Percentiles rank a stretch among this genome's conserved stretches.
These are phyloP conservation scores for Serilophus lunatus DNA, from an alignment of 2,113 vertebrate genomes.

Conservation along the genomic window DNA sequence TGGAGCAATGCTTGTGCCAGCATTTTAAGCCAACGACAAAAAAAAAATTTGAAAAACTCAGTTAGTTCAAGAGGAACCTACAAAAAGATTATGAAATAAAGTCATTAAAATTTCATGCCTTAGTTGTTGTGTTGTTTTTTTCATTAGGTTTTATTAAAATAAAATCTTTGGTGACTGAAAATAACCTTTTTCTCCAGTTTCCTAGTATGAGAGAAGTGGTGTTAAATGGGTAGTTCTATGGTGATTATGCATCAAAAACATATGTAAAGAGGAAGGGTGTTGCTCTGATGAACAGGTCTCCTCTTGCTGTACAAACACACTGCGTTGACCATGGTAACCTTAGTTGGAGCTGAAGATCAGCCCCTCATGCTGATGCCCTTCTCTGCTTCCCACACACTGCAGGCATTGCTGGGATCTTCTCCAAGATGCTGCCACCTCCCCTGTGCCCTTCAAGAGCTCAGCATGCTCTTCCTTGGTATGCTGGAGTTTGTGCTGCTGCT, in stretches of 20 bases:
- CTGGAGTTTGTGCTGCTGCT: background rate
- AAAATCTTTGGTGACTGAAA: background rate
- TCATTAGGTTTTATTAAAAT: background rate
- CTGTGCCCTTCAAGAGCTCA: background rate
- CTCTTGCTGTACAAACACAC: background rate
- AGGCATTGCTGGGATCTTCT: background rate
- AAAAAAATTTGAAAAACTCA: background rate
- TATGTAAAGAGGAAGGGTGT: background rate
- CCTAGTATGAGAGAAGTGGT: background rate
- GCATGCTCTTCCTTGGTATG: rapidly evolving
- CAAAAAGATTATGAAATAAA: background rate
- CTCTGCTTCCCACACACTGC: rapidly evolving
- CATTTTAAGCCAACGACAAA: background rate
- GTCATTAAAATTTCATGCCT: background rate
- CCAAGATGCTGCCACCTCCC: rapidly evolving
- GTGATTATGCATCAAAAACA: background rate
- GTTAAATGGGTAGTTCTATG: background rate
- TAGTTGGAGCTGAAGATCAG: background rate
- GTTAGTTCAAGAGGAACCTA: background rate
- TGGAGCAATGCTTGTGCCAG: background rate
- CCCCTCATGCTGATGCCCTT: background rate
- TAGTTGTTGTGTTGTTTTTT: background rate
- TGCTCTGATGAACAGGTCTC: background rate
- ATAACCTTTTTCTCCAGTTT: background rate
- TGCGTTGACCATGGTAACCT: background rate